A percentile compares a stretch with the other conserved stretches of the same genome.
These are phyloP conservation scores for Ifrita kowaldi DNA, from an alignment of 2,113 vertebrate species.

Conservation along the genomic window DNA sequence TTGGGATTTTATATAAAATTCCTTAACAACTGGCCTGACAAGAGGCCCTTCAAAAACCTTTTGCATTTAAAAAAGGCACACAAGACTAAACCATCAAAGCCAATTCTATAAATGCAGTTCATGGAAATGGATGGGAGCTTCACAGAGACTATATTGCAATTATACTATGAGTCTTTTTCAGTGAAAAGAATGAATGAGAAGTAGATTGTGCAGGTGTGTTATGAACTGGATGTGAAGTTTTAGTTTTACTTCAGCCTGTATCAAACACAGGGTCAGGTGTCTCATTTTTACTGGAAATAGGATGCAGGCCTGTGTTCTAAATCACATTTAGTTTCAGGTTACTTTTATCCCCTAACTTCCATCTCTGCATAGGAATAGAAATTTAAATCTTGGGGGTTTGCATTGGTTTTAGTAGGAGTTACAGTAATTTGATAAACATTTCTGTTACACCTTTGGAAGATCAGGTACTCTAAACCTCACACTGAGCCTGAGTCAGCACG, in stretches of 20 bases:
- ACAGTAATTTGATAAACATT: not conserved
- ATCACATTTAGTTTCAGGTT: not conserved
- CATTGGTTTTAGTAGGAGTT: not conserved
- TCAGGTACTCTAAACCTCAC: not conserved
- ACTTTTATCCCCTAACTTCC: not conserved
- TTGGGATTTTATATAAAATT: not conserved
- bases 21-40: not conserved
- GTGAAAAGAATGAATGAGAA: not conserved
- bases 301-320: not conserved
- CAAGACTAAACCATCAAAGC: not conserved
- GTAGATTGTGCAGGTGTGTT: not conserved
- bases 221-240: not conserved
- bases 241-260: not conserved
- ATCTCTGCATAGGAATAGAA: not conserved
- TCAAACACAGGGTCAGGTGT: not conserved
- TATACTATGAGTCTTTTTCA: not conserved
- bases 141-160: rapidly evolving
- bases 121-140: not conserved
- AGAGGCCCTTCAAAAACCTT: not conserved
- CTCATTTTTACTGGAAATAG: not conserved
- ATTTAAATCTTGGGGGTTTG: not conserved
- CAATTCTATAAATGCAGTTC: not conserved
- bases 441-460: not conserved
- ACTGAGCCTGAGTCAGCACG: not conserved
- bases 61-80: not conserved